phyloP scores from a whole-genome alignment of 2,113 vertebrate species.

The Notarius quadriscutis region DNA sequence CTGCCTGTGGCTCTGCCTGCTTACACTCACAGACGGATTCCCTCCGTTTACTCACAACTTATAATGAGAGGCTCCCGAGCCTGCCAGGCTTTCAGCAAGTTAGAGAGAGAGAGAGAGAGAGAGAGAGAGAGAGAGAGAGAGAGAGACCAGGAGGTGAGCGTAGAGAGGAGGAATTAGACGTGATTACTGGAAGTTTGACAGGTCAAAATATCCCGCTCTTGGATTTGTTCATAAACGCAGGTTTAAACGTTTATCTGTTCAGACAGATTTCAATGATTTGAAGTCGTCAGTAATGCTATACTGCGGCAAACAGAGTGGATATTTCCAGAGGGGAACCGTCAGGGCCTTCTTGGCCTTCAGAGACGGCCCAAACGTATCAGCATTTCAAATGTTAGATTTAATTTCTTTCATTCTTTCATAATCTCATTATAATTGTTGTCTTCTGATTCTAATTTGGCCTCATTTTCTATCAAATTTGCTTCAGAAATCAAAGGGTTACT shows the following conservation, averaged over 20 bases:
- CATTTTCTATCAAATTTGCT: too few relatives aligned
- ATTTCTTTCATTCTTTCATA: too few relatives aligned
- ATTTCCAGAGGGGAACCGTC: neutral
- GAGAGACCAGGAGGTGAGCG: slow-evolving; percentile 7
- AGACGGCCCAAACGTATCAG: too few relatives aligned
- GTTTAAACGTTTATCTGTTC: neutral
- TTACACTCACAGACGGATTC: slow-evolving; percentile 32
- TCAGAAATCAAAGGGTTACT: too few relatives aligned
- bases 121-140: slow-evolving; percentile 23
- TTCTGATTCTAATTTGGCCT: too few relatives aligned
- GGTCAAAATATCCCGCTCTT: neutral
- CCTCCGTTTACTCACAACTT: slow-evolving; percentile 51
- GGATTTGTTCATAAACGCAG: neutral
- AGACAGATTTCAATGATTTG: neutral
- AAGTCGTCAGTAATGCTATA: neutral
- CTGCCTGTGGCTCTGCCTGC: slow-evolving; percentile 49
- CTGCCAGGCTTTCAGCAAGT: slow-evolving; percentile 42
- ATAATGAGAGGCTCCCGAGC: slow-evolving; percentile 46
- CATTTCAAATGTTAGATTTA: too few relatives aligned
- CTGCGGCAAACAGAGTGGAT: neutral
- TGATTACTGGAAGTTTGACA: neutral
- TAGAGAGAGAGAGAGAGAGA: neutral
- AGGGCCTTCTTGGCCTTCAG: too few relatives aligned
- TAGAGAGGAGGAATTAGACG: neutral
- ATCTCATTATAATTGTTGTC: too few relatives aligned